phyloP scores from a whole-genome alignment of 2,797 vertebrate genomes.

The Schizopygopsis pylzovi region DNA sequence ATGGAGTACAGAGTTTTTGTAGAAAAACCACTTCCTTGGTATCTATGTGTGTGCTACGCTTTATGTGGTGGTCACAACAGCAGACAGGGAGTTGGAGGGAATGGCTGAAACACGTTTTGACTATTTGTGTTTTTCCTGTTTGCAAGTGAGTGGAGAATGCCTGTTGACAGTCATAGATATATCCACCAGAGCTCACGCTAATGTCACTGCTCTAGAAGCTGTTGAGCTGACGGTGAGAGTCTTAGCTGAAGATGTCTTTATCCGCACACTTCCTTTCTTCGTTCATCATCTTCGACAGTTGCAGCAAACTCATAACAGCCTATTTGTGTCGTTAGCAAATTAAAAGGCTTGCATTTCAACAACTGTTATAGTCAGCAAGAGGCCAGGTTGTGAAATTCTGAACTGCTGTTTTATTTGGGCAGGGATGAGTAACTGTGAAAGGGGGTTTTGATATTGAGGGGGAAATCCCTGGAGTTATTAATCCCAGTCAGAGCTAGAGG shows the following conservation, averaged over 20 bases:
- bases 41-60: background rate
- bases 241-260: conserved; percentile 58
- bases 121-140: conserved; percentile 53
- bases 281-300: conserved; percentile 47
- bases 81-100: background rate
- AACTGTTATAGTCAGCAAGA: conserved; percentile 24
- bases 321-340: conserved; percentile 43
- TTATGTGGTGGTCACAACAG: background rate
- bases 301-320: conserved; percentile 46
- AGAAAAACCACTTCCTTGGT: background rate
- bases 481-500: conserved; percentile 49
- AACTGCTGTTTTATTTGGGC: conserved; percentile 36
- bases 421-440: conserved; percentile 35
- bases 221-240: conserved; percentile 64
- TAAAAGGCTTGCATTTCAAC: conserved; percentile 28
- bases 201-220: conserved; percentile 69
- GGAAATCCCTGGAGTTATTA: conserved; percentile 55
- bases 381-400: conserved; percentile 11
- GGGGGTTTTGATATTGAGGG: conserved; percentile 53
- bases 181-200: conserved; percentile 65
- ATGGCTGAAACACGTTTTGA: background rate
- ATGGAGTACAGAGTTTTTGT: background rate
- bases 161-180: conserved; percentile 69
- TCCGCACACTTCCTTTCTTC: conserved; percentile 27
- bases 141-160: conserved; percentile 68